Conservation (phyloP, 2,113 vertebrate genomes). For the Helogale parvula region DNA sequence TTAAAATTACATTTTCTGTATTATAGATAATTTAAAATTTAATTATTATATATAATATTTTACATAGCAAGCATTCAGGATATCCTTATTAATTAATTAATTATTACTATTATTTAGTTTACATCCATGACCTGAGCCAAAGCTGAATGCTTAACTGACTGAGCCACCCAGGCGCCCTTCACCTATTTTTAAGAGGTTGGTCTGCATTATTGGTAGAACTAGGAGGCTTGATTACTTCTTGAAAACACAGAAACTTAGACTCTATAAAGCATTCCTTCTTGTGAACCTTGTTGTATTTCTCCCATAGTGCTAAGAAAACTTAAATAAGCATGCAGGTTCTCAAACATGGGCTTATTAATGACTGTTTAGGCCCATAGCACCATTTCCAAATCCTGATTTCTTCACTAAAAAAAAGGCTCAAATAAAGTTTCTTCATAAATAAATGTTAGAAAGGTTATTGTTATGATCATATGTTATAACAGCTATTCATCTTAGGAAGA, state of each 20-base stretch:
- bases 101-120: too few species aligned
- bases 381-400: not conserved
- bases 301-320: not conserved
- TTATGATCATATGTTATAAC: not conserved
- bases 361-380: not conserved
- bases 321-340: not conserved
- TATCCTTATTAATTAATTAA: not conserved
- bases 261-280: not conserved
- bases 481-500: not conserved
- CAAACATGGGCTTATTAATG: not conserved
- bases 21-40: not conserved
- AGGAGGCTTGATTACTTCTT: not conserved
- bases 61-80: not conserved
- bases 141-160: too few species aligned
- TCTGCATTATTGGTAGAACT: not conserved
- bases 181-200: not conserved
- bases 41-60: not conserved
- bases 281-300: not conserved
- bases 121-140: too few species aligned
- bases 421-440: constrained; percentile 2
- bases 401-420: not conserved
- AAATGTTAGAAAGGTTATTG: not conserved
- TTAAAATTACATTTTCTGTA: not conserved
- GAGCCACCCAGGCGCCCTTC: too few species aligned
- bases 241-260: not conserved